phyloP scores from a whole-genome alignment of 37 sponge, comb jelly and placozoan genomes.

The Mnemiopsis leidyi region DNA sequence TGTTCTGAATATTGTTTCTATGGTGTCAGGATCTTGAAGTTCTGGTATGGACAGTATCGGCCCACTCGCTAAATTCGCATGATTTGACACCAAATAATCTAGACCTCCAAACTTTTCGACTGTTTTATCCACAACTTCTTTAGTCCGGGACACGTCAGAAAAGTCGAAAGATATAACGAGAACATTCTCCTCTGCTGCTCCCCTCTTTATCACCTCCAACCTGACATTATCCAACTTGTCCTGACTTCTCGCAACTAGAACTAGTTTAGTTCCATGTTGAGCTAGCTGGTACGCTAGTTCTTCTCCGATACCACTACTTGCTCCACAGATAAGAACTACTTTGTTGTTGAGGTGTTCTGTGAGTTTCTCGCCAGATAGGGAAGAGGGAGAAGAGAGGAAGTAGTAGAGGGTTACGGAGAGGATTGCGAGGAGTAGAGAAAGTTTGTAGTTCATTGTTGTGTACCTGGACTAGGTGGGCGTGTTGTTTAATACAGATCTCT shows the following conservation, averaged over 20 bases:
- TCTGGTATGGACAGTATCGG: not conserved
- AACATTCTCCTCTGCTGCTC: not conserved
- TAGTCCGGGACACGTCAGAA: not conserved
- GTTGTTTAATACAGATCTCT: too few species aligned
- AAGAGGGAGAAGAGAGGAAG: not conserved
- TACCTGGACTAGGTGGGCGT: too few species aligned
- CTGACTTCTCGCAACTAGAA: constrained; percentile 37
- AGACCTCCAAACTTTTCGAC: constrained; percentile 1
- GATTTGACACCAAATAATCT: constrained; percentile 32
- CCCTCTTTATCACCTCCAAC: not conserved
- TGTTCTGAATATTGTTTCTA: not conserved
- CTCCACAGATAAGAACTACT: constrained; percentile 39
- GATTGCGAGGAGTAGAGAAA: not conserved
- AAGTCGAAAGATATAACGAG: not conserved
- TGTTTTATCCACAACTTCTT: not conserved
- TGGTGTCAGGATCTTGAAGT: not conserved
- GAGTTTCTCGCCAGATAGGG: not conserved
- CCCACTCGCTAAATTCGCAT: not conserved
- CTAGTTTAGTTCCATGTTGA: not conserved
- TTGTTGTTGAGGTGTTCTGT: not conserved
- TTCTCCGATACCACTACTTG: constrained; percentile 28
- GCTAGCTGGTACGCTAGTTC: constrained; percentile 29
- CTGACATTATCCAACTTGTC: constrained; percentile 2
- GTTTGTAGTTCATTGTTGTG: constrained; percentile 14
- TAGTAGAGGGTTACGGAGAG: not conserved